A percentile compares a stretch with the other conserved stretches of the same genome.
Conservation (phyloP, 2,113 vertebrate species). For the Brachyistius frenatus region DNA sequence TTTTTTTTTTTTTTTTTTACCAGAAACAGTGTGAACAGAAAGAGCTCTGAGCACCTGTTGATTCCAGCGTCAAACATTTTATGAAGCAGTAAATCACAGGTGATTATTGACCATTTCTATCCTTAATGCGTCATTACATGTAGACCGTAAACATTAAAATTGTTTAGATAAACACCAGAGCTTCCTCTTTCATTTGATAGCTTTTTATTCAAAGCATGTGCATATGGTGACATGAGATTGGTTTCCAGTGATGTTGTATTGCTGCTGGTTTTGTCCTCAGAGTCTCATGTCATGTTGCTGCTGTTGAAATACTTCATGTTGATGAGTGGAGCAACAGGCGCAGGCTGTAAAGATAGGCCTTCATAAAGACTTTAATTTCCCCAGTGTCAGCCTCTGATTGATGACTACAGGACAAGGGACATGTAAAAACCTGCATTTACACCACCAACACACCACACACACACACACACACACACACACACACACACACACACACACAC, state of each 20-base stretch:
- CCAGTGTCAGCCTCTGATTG: conserved; percentile 55
- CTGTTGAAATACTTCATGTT: conserved; percentile 42
- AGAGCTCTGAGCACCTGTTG: not conserved
- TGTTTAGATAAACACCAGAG: not conserved
- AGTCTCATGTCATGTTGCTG: conserved; percentile 28
- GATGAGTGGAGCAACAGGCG: conserved; percentile 35
- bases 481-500: conserved; percentile 26
- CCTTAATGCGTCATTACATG: not conserved
- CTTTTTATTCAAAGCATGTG: not conserved
- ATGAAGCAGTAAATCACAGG: conserved; percentile 2
- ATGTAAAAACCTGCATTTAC: conserved; percentile 40
- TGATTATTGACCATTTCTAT: not conserved
- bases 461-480: conserved; percentile 6
- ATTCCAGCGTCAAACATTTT: conserved; percentile 8
- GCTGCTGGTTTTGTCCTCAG: conserved; percentile 7
- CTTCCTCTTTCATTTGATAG: not conserved
- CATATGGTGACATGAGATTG: conserved; percentile 4
- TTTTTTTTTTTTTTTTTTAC: not conserved
- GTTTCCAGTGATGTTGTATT: conserved; percentile 1
- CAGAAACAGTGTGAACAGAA: not conserved
- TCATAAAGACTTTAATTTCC: conserved; percentile 73
- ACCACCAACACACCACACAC: conserved; percentile 18
- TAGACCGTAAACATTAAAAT: not conserved
- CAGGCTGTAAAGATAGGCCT: conserved; percentile 39
- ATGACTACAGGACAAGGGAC: conserved; percentile 34